Percentiles rank a stretch among this genome's conserved stretches.
Evolutionary conservation across 2,888 invertebrate species (phyloP).

Genomic region (Epicampocera succincta): DNA sequence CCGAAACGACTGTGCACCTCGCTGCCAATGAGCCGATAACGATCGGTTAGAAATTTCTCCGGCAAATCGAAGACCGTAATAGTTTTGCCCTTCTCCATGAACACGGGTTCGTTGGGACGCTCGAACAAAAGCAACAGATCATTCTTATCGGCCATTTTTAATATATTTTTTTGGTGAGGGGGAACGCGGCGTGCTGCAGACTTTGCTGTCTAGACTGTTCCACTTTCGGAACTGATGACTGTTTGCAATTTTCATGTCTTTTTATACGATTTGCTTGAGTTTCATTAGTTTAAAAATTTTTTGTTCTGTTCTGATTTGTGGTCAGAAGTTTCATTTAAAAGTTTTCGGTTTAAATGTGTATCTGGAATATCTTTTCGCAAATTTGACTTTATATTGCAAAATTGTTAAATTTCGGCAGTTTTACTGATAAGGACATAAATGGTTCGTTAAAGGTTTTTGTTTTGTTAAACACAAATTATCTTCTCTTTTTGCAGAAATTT

Average conservation of each 20-base stretch:
- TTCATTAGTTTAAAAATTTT: neutral
- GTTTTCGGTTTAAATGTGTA: neutral
- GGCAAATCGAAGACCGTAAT: conserved; percentile 85
- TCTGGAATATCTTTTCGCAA: neutral
- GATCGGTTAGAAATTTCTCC: conserved; percentile 84
- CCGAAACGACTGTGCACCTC: conserved; percentile 84
- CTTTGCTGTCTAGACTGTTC: neutral
- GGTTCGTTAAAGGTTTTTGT: too few species aligned
- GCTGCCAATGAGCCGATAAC: conserved; percentile 82
- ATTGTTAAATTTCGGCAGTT: neutral
- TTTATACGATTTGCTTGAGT: conserved; percentile 34
- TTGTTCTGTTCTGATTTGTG: neutral
- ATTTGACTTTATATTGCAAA: neutral
- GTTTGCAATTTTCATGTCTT: neutral
- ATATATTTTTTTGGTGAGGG: neutral
- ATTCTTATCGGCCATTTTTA: conserved; percentile 81
- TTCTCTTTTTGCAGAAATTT: too few species aligned
- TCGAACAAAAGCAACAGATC: conserved; percentile 87
- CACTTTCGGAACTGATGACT: conserved; percentile 24
- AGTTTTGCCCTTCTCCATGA: conserved; percentile 87
- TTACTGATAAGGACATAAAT: conserved; percentile 10
- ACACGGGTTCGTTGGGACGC: conserved; percentile 89
- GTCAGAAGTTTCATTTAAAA: neutral
- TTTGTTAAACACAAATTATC: too few species aligned
- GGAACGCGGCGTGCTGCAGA: too few species aligned